phyloP scores from a whole-genome alignment of 2,888 invertebrate genomes.

The Drosophila borealis region DNA sequence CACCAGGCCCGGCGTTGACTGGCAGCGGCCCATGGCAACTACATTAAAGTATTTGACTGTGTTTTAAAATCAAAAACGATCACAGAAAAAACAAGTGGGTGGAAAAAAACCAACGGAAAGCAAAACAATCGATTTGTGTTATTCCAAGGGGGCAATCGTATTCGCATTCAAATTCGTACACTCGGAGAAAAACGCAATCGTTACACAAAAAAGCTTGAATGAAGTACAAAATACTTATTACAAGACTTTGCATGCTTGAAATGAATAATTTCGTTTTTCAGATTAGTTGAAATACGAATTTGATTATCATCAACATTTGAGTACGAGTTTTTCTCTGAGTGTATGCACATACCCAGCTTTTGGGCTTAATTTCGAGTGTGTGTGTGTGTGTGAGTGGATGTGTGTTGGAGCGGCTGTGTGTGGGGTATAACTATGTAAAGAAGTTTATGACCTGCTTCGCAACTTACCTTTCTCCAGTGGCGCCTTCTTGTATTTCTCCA shows the following conservation, averaged over 20 bases:
- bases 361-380: slow-evolving; percentile 25
- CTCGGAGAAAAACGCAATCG: slow-evolving; percentile 6
- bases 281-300: background rate
- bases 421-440: background rate
- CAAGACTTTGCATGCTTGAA: background rate
- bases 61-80: slow-evolving; percentile 74
- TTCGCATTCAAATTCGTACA: slow-evolving; percentile 18
- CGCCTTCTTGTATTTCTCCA: slow-evolving; percentile 98
- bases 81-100: slow-evolving; percentile 31
- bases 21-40: slow-evolving; percentile 98
- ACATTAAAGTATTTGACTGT: slow-evolving; percentile 86
- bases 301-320: background rate
- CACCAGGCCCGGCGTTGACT: slow-evolving; percentile 97
- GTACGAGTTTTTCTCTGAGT: slow-evolving; percentile 5
- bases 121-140: slow-evolving; percentile 67
- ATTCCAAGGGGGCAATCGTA: slow-evolving; percentile 38
- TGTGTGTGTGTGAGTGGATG: slow-evolving; percentile 4
- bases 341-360: slow-evolving; percentile 3
- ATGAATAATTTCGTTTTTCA: background rate
- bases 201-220: background rate
- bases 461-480: slow-evolving; percentile 95
- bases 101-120: slow-evolving; percentile 53
- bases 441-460: background rate
- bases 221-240: background rate
- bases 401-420: background rate